Evolutionary conservation across 2,797 vertebrate species (phyloP), one percentile per base, ranked within the genome.

Genomic region (Chloroceryle amazona): DNA sequence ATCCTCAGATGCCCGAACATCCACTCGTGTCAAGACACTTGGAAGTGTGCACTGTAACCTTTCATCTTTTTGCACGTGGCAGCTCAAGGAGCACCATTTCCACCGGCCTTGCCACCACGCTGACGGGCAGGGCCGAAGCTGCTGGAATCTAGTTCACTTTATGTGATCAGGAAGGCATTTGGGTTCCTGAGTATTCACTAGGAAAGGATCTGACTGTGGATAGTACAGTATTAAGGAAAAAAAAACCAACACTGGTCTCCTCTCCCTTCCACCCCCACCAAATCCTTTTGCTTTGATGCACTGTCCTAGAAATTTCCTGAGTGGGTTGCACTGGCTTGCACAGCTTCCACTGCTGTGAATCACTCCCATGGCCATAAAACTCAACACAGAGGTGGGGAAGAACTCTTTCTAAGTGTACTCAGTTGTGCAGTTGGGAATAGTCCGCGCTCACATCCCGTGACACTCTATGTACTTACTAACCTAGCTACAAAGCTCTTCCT

Each of bases 251-350:
- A 62, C 3, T 42, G 44, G 63, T 62, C 60, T 94, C 86, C 33
- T 21, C 67, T 90, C 71, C 37, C 61, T 83, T 76, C 76, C 81
- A 78, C 83, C 60, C 74, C 81, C 83, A 94, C 51, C 76, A 79
- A 91, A 96, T 44, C 55, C 66, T 93, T 89, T 80, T 83, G 76
- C 87, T 93, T 75, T 75, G 60, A 88, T 63, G 82, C 70, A 51
- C 74, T 65, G 76, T 63, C 89, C 87, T 88, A 90, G 93, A 91
- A 86, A 91, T 81, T 79, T 90, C 44, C 0, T 47, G 88, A 93
- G 95, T 92, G 93, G 62, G 91, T 8, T 95, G 93, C 51, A 52
- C 63, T 72, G 92, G 83, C 52, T 92, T 81, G 84, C 72, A 39
- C 86, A 92, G 93, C 71, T 94, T 75, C 93, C 75, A 26, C 84